Evolutionary conservation across 2,113 vertebrate genomes (phyloP).

Genomic region (Ameiurus melas): DNA sequence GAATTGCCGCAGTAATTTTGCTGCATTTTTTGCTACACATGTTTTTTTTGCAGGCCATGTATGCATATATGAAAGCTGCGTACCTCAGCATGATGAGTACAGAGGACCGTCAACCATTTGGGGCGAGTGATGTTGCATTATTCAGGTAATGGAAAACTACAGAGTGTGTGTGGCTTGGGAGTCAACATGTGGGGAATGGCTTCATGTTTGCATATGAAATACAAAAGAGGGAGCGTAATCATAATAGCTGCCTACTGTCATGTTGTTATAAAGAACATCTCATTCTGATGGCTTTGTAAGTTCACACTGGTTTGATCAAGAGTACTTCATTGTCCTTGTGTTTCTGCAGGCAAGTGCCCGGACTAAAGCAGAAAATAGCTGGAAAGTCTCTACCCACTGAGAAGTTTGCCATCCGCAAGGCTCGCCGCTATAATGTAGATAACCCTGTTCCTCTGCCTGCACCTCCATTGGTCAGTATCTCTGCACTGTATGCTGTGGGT

Average conservation of each 20-base stretch:
- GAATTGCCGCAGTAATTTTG: neutral
- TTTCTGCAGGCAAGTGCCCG: conserved; percentile 82
- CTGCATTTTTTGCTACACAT: conserved; percentile 22
- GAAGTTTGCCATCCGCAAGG: conserved; percentile 97
- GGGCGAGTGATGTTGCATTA: conserved; percentile 81
- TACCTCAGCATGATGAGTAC: conserved; percentile 94
- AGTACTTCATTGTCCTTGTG: neutral
- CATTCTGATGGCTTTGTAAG: neutral
- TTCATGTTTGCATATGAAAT: neutral
- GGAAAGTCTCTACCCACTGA: conserved; percentile 97
- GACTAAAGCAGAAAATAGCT: conserved; percentile 97
- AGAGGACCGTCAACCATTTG: conserved; percentile 89
- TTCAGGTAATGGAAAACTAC: conserved; percentile 80
- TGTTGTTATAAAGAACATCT: neutral
- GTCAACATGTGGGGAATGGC: neutral
- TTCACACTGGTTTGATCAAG: neutral
- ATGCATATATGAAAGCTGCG: conserved; percentile 96
- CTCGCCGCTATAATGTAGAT: conserved; percentile 85
- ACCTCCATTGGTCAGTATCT: conserved; percentile 86
- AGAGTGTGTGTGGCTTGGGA: conserved; percentile 1
- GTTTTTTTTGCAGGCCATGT: conserved; percentile 80
- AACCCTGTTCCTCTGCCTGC: conserved; percentile 82
- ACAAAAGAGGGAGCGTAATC: neutral
- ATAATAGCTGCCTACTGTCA: neutral
- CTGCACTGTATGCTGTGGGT: neutral